phyloP scores from a whole-genome alignment of 1,140 invertebrate species.

The Drosophila prosaltans region DNA sequence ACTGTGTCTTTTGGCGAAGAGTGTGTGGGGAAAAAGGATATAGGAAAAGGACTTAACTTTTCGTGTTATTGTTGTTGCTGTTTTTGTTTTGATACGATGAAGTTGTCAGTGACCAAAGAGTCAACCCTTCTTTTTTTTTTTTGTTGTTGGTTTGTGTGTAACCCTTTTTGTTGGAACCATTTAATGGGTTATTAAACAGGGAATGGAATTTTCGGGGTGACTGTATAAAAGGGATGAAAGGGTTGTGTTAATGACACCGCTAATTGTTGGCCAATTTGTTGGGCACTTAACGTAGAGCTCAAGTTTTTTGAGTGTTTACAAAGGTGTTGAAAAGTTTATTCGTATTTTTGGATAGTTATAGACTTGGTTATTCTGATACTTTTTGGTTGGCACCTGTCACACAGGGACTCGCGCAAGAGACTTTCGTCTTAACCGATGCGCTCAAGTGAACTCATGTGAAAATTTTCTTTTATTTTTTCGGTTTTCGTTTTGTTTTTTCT shows the following conservation, averaged over 20 bases:
- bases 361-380: not conserved
- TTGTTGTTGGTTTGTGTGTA: no score
- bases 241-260: slow-evolving; percentile 72
- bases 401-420: not conserved
- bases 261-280: slow-evolving; percentile 77
- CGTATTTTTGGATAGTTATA: not conserved
- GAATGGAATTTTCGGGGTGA: slow-evolving; percentile 24
- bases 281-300: not conserved
- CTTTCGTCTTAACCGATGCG: slow-evolving; percentile 31
- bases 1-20: no score
- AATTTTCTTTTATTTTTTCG: slow-evolving; percentile 52
- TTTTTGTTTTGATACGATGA: slow-evolving; percentile 36
- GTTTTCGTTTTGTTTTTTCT: not conserved
- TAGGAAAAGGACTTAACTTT: slow-evolving; percentile 52
- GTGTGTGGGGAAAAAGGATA: slow-evolving; percentile 29
- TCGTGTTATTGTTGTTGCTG: slow-evolving; percentile 1
- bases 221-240: slow-evolving; percentile 25
- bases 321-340: slow-evolving; percentile 8
- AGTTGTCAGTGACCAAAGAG: slow-evolving; percentile 34
- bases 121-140: slow-evolving; percentile 37
- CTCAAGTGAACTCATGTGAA: slow-evolving; percentile 81
- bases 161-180: slow-evolving; percentile 37
- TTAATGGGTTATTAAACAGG: slow-evolving; percentile 73
- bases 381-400: slow-evolving; percentile 3
- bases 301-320: not conserved